Conservation (phyloP, 2,888 invertebrate species). For the Hoplodrina ambigua region DNA sequence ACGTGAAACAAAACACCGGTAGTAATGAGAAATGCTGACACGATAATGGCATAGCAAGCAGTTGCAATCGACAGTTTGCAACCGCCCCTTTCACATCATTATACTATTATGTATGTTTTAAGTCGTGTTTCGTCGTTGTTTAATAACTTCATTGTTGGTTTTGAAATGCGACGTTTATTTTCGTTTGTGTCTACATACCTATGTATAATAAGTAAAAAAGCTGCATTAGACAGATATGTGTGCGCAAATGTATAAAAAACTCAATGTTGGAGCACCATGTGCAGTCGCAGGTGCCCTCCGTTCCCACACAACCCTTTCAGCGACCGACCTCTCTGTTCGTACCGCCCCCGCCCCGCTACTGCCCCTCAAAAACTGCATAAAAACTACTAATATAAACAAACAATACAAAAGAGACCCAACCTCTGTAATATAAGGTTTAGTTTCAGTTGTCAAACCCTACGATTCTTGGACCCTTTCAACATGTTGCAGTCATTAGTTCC, state of each 20-base stretch:
- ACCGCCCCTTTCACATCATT: conserved; percentile 76
- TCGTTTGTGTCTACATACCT: conserved; percentile 59
- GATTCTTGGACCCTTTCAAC: conserved; percentile 66
- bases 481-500: conserved; percentile 79
- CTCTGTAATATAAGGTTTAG: conserved; percentile 33
- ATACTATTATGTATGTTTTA: conserved; percentile 71
- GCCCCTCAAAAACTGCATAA: conserved; percentile 77
- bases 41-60: conserved; percentile 87
- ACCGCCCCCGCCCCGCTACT: conserved; percentile 75
- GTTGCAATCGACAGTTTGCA: conserved; percentile 86
- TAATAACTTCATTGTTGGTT: conserved; percentile 62
- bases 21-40: conserved; percentile 84
- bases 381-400: conserved; percentile 72
- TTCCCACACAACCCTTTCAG: conserved; percentile 91
- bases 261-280: conserved; percentile 86
- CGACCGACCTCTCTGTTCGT: conserved; percentile 75
- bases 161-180: conserved; percentile 34
- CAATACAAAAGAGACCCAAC: conserved; percentile 41
- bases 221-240: conserved; percentile 87
- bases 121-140: conserved; percentile 50
- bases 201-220: conserved; percentile 81
- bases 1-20: conserved; percentile 82
- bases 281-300: conserved; percentile 90
- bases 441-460: conserved; percentile 39
- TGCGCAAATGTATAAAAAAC: conserved; percentile 88